These are phyloP conservation scores for Prosopocoilus inquinatus DNA, from an alignment of 2,888 invertebrate species.

Conservation along the genomic window DNA sequence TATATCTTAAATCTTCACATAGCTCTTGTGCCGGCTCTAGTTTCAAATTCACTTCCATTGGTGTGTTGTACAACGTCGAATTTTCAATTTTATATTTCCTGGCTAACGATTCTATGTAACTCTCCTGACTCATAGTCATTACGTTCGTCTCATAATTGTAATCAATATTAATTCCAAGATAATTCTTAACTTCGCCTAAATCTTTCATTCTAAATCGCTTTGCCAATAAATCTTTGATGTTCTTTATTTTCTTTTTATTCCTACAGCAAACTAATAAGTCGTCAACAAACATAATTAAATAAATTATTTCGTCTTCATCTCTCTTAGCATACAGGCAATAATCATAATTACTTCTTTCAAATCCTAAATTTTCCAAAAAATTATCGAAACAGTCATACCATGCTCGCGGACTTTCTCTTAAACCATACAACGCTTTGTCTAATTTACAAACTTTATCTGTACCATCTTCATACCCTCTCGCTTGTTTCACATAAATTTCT, in stretches of 20 bases:
- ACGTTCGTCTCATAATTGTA: slow-evolving; percentile 25
- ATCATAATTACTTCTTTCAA: slow-evolving; percentile 5
- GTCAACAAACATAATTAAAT: slow-evolving; percentile 19
- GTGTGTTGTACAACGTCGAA: slow-evolving; percentile 18
- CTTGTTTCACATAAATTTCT: slow-evolving; percentile 9
- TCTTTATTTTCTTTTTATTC: slow-evolving; percentile 5
- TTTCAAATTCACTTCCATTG: slow-evolving; percentile 24
- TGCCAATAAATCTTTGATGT: slow-evolving; percentile 8
- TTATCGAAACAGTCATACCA: slow-evolving; percentile 7
- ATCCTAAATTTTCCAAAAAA: background rate
- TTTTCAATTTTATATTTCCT: slow-evolving; percentile 19
- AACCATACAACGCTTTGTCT: slow-evolving; percentile 7
- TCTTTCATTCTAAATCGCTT: slow-evolving; percentile 24
- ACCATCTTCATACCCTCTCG: slow-evolving; percentile 3
- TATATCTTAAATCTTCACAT: slow-evolving; percentile 19
- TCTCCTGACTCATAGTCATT: slow-evolving; percentile 36
- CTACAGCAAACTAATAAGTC: slow-evolving; percentile 16
- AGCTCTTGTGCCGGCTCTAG: slow-evolving; percentile 11
- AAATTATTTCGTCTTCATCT: background rate
- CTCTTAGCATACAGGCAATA: background rate
- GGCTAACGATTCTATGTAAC: slow-evolving; percentile 27
- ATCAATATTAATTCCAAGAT: slow-evolving; percentile 39
- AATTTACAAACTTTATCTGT: background rate
- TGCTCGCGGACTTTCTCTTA: slow-evolving; percentile 4
- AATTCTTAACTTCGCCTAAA: slow-evolving; percentile 14